Base-by-base conservation (phyloP, 2,888 invertebrate species). In the Therioaphis trifolii region DNA sequence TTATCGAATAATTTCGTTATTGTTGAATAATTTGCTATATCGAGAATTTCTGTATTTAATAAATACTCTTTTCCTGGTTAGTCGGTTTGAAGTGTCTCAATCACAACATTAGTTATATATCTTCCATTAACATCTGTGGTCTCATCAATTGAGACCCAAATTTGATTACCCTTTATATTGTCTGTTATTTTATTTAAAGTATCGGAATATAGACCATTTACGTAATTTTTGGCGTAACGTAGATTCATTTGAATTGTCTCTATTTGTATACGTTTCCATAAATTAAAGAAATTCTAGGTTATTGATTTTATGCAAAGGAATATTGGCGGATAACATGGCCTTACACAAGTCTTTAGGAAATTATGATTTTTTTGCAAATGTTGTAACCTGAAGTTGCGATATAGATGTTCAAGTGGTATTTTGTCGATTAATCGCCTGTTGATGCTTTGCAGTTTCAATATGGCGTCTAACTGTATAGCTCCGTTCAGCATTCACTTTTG, bases 161-260 rank as follows among this genome's bases (percentile, higher is more conserved):
- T 86, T 43, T 43, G 43, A 43, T 43, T 43, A 43, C 43, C 43
- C 43, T 43, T 43, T 43, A 43, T 43, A 43, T 43, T 43, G 43
- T 43, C 11, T 43, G 7, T 43, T 43, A 43, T 43, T 68, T 79
- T 84, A 27, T 72, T 43, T 46, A 86, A 66, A 27, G 80, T 74
- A n/a, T 78, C 61, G 24, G 15, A 18, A 24, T 63, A 66, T 5
- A 35, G 21, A n/a, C n/a, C n/a, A n/a, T n/a, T n/a, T n/a, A n/a
- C n/a, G n/a, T n/a, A n/a, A n/a, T n/a, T 46, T 66, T 46, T 78
- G 40, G 27, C 68, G 63, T 46, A 66, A 40, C 14, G 78, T 71
- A 43, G 35, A 35, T 80, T 80, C 69, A 24, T n/a, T 24, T 4
- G 69, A 71, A 69, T 55, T 29, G 27, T 78, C 43, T 49, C 27